Evolutionary conservation across 2,797 vertebrate species (phyloP), one percentile per base, ranked within the genome.

Genomic region (Poeciliopsis presidionis): DNA sequence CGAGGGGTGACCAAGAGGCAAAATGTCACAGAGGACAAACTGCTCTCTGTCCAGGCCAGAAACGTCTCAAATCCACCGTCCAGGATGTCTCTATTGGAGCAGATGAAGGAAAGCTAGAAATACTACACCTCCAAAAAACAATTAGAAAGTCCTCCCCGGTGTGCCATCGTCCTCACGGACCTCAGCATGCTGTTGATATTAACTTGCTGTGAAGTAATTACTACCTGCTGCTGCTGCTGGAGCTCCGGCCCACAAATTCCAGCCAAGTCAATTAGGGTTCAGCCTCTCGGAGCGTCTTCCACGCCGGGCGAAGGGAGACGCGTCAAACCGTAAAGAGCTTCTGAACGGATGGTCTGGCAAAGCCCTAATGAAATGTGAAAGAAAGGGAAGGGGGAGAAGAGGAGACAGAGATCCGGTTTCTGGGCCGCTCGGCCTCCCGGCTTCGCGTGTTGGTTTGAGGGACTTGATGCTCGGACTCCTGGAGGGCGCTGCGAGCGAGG

Each of bases 181-280:
- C n/a, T 86, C 83, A 82, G 88, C 92, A 87, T 78, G 79, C 90
- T 92, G 92, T 94, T 96, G 92, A 92, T 92, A 91, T 96, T 95
- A 93, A 91, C 95, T 93, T 87, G 94, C 95, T 96, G 96, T 95
- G 95, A 95, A 93, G 93, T 94, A 95, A 96, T 96, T 95, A 94
- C 95, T 95, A 95, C 95, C 96, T 96, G 95, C 95, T 95, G 96
- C 95, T 95, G 96, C 85, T 93, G 61, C 77, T 86, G 87, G 89
- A 90, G 83, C 93, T 84, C 84, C 71, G 36, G 84, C 81, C 87
- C 81, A 84, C 73, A 86, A 90, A 92, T 89, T 92, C 92, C 90
- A 87, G 86, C 88, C 87, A 73, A 92, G 90, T 93, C 92, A 90
- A 89, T 92, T 86, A 89, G 85, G 86, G 76, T 73, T 77, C 70